Evolutionary conservation across 2,797 vertebrate species (phyloP).

Genomic region (Natrix natrix): DNA sequence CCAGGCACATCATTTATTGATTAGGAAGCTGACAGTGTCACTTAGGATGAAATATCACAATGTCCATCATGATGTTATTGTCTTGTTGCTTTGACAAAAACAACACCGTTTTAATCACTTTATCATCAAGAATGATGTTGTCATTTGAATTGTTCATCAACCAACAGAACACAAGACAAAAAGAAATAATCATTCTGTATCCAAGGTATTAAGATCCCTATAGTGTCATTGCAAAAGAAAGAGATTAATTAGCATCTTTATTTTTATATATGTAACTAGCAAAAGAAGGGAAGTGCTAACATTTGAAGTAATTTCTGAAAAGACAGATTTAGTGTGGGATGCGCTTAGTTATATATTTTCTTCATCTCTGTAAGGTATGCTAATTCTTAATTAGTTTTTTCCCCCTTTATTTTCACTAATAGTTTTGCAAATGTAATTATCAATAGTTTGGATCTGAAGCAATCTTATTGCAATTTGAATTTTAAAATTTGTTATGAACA

Average conservation of each 20-base stretch:
- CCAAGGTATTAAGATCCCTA: neutral
- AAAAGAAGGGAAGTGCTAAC: neutral
- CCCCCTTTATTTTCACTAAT: neutral
- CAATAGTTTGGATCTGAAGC: neutral
- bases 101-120: neutral
- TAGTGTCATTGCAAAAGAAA: neutral
- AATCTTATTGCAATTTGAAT: neutral
- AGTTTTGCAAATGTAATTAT: neutral
- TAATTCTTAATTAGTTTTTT: neutral
- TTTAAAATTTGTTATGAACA: neutral
- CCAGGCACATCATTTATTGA: neutral
- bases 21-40: neutral
- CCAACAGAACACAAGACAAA: neutral
- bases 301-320: neutral
- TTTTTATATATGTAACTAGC: neutral
- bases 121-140: rapidly evolving
- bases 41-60: neutral
- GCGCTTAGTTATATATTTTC: neutral
- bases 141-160: neutral
- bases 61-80: neutral
- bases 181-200: rapidly evolving
- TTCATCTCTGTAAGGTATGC: neutral
- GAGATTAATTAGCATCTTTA: neutral
- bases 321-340: neutral
- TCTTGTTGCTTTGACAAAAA: neutral